Conservation (phyloP, 2,888 invertebrate species). For the Scaeva pyrastri region DNA sequence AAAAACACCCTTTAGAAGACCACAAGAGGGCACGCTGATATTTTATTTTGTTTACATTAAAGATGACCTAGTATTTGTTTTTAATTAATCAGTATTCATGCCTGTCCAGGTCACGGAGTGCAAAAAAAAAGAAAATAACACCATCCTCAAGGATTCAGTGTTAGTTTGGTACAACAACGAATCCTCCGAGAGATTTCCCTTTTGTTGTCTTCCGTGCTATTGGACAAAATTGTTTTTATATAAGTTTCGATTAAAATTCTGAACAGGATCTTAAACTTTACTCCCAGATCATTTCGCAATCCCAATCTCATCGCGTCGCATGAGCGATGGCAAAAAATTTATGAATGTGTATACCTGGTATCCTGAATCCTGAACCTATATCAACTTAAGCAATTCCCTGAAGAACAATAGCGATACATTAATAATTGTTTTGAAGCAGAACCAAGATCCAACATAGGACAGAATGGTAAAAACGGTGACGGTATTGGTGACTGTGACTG, state of each 20-base stretch:
- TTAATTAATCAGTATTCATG: neutral
- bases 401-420: constrained; percentile 54
- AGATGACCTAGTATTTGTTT: neutral
- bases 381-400: constrained; percentile 7
- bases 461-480: neutral
- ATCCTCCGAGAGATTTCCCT: neutral
- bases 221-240: neutral
- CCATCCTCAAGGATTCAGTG: neutral
- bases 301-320: neutral
- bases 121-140: neutral
- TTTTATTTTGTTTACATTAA: too few species aligned
- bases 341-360: neutral
- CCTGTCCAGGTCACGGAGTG: neutral
- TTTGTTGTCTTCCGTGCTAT: neutral
- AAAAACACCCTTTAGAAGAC: too few species aligned
- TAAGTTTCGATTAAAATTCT: neutral
- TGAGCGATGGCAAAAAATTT: constrained; percentile 6
- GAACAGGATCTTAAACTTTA: constrained; percentile 10
- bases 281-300: neutral
- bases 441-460: constrained; percentile 30
- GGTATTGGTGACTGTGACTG: neutral
- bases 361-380: constrained; percentile 15
- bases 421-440: constrained; percentile 63
- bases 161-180: neutral
- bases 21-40: too few species aligned